Conservation (phyloP, 53 echinoderm and acorn worm species). For the Holothuria leucospilota region DNA sequence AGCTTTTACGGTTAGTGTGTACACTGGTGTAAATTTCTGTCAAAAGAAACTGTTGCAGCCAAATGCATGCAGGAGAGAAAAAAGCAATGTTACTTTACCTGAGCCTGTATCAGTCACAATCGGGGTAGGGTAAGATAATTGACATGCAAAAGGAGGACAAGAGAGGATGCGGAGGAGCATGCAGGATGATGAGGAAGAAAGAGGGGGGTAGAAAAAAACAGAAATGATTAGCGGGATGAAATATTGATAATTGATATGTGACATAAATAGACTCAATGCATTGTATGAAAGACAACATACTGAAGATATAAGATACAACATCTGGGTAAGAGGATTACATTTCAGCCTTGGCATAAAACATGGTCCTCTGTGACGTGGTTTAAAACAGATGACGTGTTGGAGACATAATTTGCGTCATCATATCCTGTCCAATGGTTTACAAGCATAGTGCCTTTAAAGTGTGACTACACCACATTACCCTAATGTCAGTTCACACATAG, state of each 20-base stretch:
- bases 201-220: not conserved
- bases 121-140: conserved; percentile 1
- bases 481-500: too few relatives aligned
- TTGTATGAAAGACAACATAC: not conserved
- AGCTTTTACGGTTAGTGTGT: too few relatives aligned
- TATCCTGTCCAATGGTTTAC: too few relatives aligned
- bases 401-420: too few relatives aligned
- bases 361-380: too few relatives aligned
- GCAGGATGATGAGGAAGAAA: not conserved
- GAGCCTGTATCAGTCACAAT: conserved; percentile 58
- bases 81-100: conserved; percentile 78
- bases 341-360: too few relatives aligned
- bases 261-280: not conserved
- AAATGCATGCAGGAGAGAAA: too few relatives aligned
- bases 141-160: conserved; percentile 17
- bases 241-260: not conserved
- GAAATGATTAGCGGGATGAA: not conserved
- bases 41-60: too few relatives aligned
- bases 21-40: too few relatives aligned
- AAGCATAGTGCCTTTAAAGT: too few relatives aligned
- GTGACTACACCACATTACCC: too few relatives aligned
- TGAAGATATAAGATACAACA: not conserved
- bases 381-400: too few relatives aligned
- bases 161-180: not conserved
- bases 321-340: not conserved